Percentiles rank a stretch among this genome's conserved stretches.
These are phyloP conservation scores for Phoebastria nigripes DNA, from an alignment of 2,797 vertebrate genomes.

Conservation along the genomic window DNA sequence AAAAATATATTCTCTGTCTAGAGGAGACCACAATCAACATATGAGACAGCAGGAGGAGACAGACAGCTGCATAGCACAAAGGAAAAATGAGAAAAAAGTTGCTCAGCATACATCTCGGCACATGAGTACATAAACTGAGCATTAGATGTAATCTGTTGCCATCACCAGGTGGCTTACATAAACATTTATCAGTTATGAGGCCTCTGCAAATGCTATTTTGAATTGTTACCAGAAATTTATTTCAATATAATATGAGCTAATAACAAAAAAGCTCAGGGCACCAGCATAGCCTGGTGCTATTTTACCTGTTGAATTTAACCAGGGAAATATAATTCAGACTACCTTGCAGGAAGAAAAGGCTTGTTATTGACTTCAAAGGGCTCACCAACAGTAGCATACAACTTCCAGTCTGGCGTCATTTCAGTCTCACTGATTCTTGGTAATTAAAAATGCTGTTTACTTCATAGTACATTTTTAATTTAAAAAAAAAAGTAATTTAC, in stretches of 20 bases:
- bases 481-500: not conserved
- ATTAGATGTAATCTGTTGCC: not conserved
- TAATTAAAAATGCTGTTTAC: not conserved
- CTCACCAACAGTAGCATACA: not conserved
- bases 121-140: not conserved
- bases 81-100: not conserved
- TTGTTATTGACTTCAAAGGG: not conserved
- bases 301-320: not conserved
- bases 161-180: not conserved
- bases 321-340: not conserved
- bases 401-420: not conserved
- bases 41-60: not conserved
- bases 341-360: not conserved
- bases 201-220: not conserved
- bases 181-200: not conserved
- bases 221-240: not conserved
- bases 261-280: not conserved
- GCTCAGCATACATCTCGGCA: not conserved
- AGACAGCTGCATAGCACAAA: not conserved
- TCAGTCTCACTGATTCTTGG: not conserved
- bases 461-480: not conserved
- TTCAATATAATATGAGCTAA: not conserved
- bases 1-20: not conserved
- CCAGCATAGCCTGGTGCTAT: not conserved
- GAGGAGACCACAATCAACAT: not conserved